Evolutionary conservation across 2,888 invertebrate genomes (phyloP), one percentile per base, ranked within the genome.

Genomic region (Gymnocheta viridis): DNA sequence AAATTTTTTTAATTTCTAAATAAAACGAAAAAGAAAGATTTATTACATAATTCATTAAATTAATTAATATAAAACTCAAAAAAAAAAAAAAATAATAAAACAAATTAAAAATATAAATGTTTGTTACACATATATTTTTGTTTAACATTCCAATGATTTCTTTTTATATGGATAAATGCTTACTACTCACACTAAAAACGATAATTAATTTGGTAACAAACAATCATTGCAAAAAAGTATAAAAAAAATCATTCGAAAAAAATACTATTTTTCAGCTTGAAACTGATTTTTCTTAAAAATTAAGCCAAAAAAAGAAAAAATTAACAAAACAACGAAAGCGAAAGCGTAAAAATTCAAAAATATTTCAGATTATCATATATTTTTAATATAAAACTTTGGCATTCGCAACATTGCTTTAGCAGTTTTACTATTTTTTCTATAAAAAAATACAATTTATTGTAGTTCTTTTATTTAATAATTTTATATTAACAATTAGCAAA

Each of bases 21-120:
- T 58, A 72, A 73, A 82, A 78, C 47, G 58, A n/a, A n/a, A n/a
- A 78, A 82, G 82, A 86, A 86, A 79, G 78, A 73, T 85, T 85
- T 86, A 86, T 85, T 87, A 58, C 35, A 60, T 82, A 66, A 62
- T 80, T 79, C 86, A 85, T 84, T 82, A 77, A 83, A 82, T 78
- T 41, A 62, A n/a, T n/a, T n/a, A n/a, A n/a, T n/a, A n/a, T n/a
- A n/a, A n/a, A n/a, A n/a, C n/a, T n/a, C n/a, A n/a, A n/a, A n/a
- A n/a, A n/a, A n/a, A n/a, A 82, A 79, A 67, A 64, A 32, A 51
- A 49, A 24, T 51, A 47, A 54, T 60, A 69, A 64, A 69, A 69
- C 17, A 58, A 80, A 72, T 72, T 54, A 67, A 83, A 81, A 76
- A 76, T 54, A 70, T 58, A 69, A 82, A 67, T 51, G 41, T 73